These are phyloP conservation scores for Epirrhoe tristata DNA, from an alignment of 2,888 invertebrate genomes.

Conservation along the genomic window DNA sequence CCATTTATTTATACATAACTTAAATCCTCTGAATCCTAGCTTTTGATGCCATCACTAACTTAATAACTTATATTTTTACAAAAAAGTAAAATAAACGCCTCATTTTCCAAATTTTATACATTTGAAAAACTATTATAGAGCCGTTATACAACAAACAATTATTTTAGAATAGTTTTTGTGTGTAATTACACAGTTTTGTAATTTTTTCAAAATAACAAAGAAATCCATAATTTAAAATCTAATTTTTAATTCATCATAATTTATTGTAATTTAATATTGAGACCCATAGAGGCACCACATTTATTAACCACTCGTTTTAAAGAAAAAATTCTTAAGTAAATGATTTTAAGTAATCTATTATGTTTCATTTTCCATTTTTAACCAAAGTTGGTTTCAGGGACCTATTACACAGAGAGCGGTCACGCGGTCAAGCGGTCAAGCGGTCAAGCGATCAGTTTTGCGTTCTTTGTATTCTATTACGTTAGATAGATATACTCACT, in stretches of 20 bases:
- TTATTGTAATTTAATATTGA: constrained; percentile 20
- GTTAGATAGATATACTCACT: not conserved
- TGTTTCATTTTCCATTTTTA: not conserved
- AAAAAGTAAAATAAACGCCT: not conserved
- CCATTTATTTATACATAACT: constrained; percentile 27
- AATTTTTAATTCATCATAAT: not conserved
- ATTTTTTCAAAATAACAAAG: not conserved
- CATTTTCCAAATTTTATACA: not conserved
- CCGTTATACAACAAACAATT: no score
- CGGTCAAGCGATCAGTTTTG: no score
- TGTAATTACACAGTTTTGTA: not conserved
- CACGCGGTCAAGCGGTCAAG: no score
- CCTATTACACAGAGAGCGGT: no score
- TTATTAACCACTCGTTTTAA: constrained; percentile 9
- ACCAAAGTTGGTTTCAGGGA: no score
- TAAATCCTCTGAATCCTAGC: constrained; percentile 8
- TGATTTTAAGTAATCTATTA: not conserved
- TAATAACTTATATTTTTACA: not conserved
- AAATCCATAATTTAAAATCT: constrained; percentile 1
- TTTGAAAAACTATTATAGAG: not conserved
- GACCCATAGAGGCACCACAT: constrained; percentile 24
- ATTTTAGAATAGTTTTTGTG: no score
- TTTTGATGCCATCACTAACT: constrained; percentile 2
- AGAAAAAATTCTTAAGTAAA: not conserved
- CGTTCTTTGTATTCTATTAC: no score